A percentile compares a stretch with the other conserved stretches of the same genome.
Evolutionary conservation across 2,113 vertebrate species (phyloP).

Genomic region (Osmerus eperlanus): DNA sequence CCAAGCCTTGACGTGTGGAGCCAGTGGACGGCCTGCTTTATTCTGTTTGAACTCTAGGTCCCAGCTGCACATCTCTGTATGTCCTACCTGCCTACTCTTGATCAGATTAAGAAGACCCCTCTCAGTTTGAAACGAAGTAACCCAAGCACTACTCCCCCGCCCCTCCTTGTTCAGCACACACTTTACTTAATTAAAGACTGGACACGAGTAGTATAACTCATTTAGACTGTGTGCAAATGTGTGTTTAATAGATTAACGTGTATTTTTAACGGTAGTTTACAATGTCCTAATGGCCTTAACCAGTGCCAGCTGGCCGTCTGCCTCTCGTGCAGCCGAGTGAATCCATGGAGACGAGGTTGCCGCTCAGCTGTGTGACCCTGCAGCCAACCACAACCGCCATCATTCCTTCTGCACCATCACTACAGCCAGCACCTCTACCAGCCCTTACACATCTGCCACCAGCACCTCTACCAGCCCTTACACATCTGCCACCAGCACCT

Average conservation of each 20-base stretch:
- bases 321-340: background rate
- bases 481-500: no score
- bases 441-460: no score
- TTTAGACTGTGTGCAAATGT: no score
- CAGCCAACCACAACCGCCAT: slow-evolving; percentile 10
- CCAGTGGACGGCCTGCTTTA: background rate
- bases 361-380: background rate
- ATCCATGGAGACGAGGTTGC: slow-evolving; percentile 3
- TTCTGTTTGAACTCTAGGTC: no score
- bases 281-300: background rate
- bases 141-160: background rate
- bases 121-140: no score
- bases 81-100: no score
- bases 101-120: no score
- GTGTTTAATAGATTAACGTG: background rate
- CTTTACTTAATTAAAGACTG: background rate
- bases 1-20: slow-evolving; percentile 30
- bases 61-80: no score
- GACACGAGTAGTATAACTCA: background rate
- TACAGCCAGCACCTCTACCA: background rate
- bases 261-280: slow-evolving; percentile 1
- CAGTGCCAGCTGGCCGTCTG: slow-evolving; percentile 6
- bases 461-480: no score
- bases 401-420: slow-evolving; percentile 2
- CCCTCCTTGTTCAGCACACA: background rate